Base-by-base conservation (phyloP, 2,113 vertebrate genomes). In the Phrynosoma blainvillii region DNA sequence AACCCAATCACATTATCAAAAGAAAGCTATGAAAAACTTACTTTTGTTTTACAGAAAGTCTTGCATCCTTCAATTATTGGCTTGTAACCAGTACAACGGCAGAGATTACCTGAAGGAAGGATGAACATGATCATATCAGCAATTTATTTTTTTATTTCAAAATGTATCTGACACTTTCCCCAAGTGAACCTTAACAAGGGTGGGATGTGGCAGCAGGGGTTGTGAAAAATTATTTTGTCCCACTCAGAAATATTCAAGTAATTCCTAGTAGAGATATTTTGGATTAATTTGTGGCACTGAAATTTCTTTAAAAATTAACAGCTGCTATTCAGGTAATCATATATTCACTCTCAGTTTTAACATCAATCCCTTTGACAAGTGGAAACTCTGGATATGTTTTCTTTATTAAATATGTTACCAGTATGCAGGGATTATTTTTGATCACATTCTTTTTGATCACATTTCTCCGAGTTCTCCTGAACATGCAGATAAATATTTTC, bases 81-180 rank as follows among this genome's bases (percentile, higher is more conserved):
- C 6, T 96, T 97, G 89, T 98, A 97, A 2, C 97, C 97, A 4
- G 97, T 97, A 86, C 97, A 98, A 12, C 96, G 95, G 85, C 97
- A 98, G 79, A 98, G 90, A 87, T 98, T 98, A 85, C 98, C 97
- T 98, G 85, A 84, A 78, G 23, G 23, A 78, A 40, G 32, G 36
- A 75, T 21, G 32, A 40, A 36, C 14, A 40, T 75, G 18, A 75
- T 20, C 16, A 14, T 52, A 4, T 78, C 27, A 78, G 42, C 42
- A 78, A 52, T 42, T 13, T 27, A 78, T 30, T 3, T 78, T 27
- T 47, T 54, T 78, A 52, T 78, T 78, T 78, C 25, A 78, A 52
- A 78, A 78, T 27, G 27, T 52, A 54, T 25, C n/a, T 74, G 14
- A 7, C 40, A 42, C 11, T 23, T 52, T 54, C 27, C 5, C 27